Base-by-base conservation (phyloP, 2,113 vertebrate genomes). In the Zootoca vivipara region DNA sequence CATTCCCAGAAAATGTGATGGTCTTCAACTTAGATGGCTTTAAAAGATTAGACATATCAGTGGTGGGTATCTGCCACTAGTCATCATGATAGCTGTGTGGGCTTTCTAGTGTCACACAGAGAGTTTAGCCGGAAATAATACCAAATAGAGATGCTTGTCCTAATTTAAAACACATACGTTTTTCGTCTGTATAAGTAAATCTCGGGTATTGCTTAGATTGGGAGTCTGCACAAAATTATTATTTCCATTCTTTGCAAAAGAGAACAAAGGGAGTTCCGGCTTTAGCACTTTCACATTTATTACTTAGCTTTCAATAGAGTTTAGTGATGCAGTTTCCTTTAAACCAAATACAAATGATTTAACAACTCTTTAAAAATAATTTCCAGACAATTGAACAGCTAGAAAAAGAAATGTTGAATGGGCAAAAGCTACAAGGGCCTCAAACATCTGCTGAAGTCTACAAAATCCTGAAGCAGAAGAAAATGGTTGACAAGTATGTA, bases 351-450 rank as follows among this genome's bases (percentile, higher is more conserved):
- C 30, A 42, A 85, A 42, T 93, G 89, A 91, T 72, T 8, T 0
- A 1, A 26, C 24, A 87, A 87, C 80, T 78, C 73, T 83, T 91
- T 83, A 20, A 62, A 62, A 62, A 62, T 52, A 52, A 52, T 88
- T 92, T 90, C 78, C 90, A 98, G 98, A 96, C 98, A 2, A 97
- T 99, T 3, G 93, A 92, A 67, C 96, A 98, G 77, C 95, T 98
- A 94, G 98, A 99, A 94, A 96, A 91, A 0, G 98, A 99, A 90
- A 97, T 98, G 98, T 94, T 98, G 82, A 98, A 98, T 1, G 98
- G 98, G 6, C 98, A 99, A 94, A 99, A 99, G 91, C 96, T 99
- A 16, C 98, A 99, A 93, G 98, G 98, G n/a, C 98, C 98, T 22
- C 97, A 97, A 90, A 97, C 97, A 38, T 95, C 96, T 6, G 95